A percentile compares a stretch with the other conserved stretches of the same genome.
Conservation (phyloP, 53 echinoderm and acorn worm genomes). For the Holothuria leucospilota region DNA sequence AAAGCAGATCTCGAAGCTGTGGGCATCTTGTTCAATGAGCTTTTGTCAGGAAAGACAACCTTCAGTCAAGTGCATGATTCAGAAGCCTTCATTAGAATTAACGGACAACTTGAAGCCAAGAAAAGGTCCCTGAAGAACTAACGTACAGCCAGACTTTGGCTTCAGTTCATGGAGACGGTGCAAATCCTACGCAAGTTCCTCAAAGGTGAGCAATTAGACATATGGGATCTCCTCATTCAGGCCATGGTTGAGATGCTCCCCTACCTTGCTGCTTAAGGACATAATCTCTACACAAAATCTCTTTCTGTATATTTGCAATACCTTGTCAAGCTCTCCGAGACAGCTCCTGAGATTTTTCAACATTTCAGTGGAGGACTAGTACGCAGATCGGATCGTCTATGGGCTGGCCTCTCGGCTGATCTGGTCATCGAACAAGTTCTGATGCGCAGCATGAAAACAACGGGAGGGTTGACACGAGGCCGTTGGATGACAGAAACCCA, state of each 20-base stretch:
- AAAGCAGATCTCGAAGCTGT: too few species aligned
- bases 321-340: slow-evolving; percentile 6
- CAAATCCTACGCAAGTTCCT: background rate
- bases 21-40: too few species aligned
- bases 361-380: slow-evolving; percentile 53
- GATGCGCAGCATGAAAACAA: slow-evolving; percentile 44
- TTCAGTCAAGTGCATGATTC: too few species aligned
- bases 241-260: slow-evolving; percentile 10
- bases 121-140: too few species aligned
- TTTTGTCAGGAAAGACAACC: too few species aligned
- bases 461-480: too few species aligned
- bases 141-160: too few species aligned
- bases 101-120: too few species aligned
- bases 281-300: slow-evolving; percentile 26
- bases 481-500: too few species aligned
- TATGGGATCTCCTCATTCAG: slow-evolving; percentile 1
- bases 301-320: slow-evolving; percentile 26
- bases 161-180: background rate
- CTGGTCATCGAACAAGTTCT: slow-evolving; percentile 68
- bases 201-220: background rate
- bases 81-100: too few species aligned
- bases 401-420: slow-evolving; percentile 65
- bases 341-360: slow-evolving; percentile 47
- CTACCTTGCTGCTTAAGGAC: slow-evolving; percentile 14
- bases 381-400: slow-evolving; percentile 56